Percentiles rank a stretch among this genome's conserved stretches.
phyloP scores from a whole-genome alignment of 2,113 vertebrate species.

The Arizona elegans region DNA sequence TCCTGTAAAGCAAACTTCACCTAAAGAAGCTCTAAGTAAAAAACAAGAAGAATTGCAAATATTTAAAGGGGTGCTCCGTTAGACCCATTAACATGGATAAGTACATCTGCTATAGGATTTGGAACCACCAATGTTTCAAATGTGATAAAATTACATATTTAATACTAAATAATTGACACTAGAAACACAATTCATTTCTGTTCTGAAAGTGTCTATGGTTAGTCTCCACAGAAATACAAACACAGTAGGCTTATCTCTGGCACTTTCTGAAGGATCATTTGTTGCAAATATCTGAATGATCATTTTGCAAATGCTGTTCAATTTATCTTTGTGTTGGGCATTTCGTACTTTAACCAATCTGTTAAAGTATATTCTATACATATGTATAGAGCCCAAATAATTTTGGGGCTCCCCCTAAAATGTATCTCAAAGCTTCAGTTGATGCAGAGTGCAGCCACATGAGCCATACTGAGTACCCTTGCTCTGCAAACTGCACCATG shows the following conservation, averaged over 20 bases:
- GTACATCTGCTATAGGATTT: conserved; percentile 1
- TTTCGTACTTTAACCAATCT: neutral
- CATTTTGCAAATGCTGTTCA: neutral
- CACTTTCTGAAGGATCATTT: neutral
- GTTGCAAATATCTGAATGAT: neutral
- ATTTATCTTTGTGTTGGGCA: neutral
- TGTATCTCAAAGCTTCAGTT: no score
- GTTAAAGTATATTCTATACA: neutral
- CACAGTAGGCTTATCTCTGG: neutral
- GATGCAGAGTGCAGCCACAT: no score
- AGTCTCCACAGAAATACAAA: neutral
- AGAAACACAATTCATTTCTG: neutral
- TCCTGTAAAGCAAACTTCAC: conserved; percentile 19
- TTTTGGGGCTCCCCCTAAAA: no score
- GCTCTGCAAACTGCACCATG: no score
- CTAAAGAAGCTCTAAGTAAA: conserved; percentile 22
- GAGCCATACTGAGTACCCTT: no score
- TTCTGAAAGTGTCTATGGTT: neutral
- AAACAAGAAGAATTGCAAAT: conserved; percentile 17
- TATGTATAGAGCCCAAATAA: neutral
- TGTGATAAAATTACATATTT: conserved; percentile 22
- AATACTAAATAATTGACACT: neutral
- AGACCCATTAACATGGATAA: conserved; percentile 46
- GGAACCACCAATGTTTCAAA: conserved; percentile 19
- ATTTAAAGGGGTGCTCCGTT: conserved; percentile 4